phyloP scores from a whole-genome alignment of 1,140 invertebrate species.

The Ooceraea biroi region DNA sequence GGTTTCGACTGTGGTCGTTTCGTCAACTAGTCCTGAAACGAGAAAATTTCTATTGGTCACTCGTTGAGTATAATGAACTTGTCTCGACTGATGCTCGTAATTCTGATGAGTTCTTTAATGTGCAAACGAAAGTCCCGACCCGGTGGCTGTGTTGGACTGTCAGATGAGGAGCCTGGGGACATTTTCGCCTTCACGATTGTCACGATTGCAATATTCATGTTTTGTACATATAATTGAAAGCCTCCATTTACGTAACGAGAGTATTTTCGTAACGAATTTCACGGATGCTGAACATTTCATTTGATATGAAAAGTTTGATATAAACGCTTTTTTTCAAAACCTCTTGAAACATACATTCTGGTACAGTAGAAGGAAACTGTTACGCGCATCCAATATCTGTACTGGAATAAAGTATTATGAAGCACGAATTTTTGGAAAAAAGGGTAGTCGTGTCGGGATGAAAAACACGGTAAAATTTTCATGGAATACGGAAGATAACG shows the following conservation, averaged over 20 bases:
- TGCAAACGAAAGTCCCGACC: slow-evolving; percentile 33
- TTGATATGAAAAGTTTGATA: slow-evolving; percentile 18
- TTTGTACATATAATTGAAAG: slow-evolving; percentile 25
- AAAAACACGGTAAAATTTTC: slow-evolving; percentile 9
- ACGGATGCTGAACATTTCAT: slow-evolving; percentile 23
- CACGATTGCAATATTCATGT: slow-evolving; percentile 26
- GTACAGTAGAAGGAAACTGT: slow-evolving; percentile 10
- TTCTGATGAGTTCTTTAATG: slow-evolving; percentile 47
- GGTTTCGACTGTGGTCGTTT: slow-evolving; percentile 40
- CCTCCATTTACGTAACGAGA: slow-evolving; percentile 17
- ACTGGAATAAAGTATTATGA: background rate
- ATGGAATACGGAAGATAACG: background rate
- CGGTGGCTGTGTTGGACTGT: background rate
- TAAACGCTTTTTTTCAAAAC: slow-evolving; percentile 21
- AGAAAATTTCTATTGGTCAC: slow-evolving; percentile 53
- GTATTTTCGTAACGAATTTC: slow-evolving; percentile 1
- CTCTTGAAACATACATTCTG: background rate
- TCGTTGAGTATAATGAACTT: slow-evolving; percentile 48
- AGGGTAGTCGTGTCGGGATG: background rate
- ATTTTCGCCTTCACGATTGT: slow-evolving; percentile 1
- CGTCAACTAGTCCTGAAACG: slow-evolving; percentile 2
- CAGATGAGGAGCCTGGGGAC: background rate
- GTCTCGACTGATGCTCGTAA: slow-evolving; percentile 35
- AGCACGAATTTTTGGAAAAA: no score
- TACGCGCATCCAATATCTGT: background rate